phyloP scores from a whole-genome alignment of 2,113 vertebrate genomes.

The Beaufortia kweichowensis region DNA sequence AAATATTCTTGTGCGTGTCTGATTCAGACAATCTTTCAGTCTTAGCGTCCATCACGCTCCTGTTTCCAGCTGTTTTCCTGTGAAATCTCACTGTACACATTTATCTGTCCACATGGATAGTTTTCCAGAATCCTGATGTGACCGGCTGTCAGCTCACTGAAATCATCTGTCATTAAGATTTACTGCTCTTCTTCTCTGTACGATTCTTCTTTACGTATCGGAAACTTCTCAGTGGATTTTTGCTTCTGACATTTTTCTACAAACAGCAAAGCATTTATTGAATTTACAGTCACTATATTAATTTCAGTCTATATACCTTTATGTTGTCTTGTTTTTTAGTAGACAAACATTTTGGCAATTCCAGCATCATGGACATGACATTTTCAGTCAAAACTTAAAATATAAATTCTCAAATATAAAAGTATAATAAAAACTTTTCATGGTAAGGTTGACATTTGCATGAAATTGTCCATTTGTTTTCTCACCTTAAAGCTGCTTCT shows the following conservation, averaged over 20 bases:
- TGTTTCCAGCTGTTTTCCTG: neutral
- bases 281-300: too few relatives aligned
- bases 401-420: too few relatives aligned
- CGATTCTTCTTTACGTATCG: conserved; percentile 57
- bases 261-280: neutral
- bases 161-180: conserved; percentile 46
- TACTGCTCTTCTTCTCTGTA: conserved; percentile 40
- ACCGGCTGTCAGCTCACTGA: neutral
- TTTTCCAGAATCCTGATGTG: neutral
- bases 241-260: conserved; percentile 63
- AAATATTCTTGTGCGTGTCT: neutral
- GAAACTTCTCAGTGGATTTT: conserved; percentile 77
- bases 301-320: too few relatives aligned
- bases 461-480: too few relatives aligned
- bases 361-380: too few relatives aligned
- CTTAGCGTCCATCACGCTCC: neutral
- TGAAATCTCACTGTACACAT: neutral
- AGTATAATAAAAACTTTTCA: too few relatives aligned
- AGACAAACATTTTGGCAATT: too few relatives aligned
- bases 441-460: too few relatives aligned
- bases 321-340: too few relatives aligned
- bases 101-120: neutral
- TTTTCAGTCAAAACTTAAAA: too few relatives aligned
- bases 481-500: conserved; percentile 73
- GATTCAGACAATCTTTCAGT: neutral